phyloP scores from a whole-genome alignment of 2,113 vertebrate genomes.

The Actenoides lindsayi region DNA sequence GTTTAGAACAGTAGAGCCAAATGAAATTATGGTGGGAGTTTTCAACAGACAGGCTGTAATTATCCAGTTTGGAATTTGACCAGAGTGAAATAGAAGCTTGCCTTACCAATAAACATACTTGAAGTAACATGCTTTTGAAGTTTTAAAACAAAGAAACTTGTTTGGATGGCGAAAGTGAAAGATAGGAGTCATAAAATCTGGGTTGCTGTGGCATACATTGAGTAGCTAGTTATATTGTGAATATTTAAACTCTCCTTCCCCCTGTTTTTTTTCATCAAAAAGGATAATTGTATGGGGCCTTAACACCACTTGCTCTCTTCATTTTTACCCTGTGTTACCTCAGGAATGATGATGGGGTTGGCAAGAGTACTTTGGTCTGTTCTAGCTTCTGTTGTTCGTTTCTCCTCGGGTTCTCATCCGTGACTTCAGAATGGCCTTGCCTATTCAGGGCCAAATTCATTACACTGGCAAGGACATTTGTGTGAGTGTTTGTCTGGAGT shows the following conservation, averaged over 20 bases:
- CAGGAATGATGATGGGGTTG: background rate
- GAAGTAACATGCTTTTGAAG: conserved; percentile 43
- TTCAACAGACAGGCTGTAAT: conserved; percentile 60
- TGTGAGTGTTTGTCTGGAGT: background rate
- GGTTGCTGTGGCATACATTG: background rate
- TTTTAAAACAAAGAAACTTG: conserved; percentile 37
- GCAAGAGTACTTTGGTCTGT: background rate
- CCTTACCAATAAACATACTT: conserved; percentile 49
- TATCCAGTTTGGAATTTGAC: conserved; percentile 66
- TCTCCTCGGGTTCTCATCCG: background rate
- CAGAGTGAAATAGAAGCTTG: conserved; percentile 63
- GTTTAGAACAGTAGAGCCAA: conserved; percentile 15
- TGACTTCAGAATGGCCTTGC: background rate
- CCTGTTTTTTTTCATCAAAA: background rate
- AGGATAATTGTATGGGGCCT: background rate
- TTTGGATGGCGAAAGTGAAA: background rate
- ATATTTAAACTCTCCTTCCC: background rate
- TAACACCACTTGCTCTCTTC: background rate
- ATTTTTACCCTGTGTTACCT: background rate
- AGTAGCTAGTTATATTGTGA: background rate
- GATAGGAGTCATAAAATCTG: background rate
- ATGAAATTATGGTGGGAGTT: conserved; percentile 55
- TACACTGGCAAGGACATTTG: background rate
- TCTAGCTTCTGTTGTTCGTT: background rate
- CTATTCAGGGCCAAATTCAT: background rate